phyloP scores from a whole-genome alignment of 53 echinoderm and acorn worm genomes.

The Echinometra lucunter region DNA sequence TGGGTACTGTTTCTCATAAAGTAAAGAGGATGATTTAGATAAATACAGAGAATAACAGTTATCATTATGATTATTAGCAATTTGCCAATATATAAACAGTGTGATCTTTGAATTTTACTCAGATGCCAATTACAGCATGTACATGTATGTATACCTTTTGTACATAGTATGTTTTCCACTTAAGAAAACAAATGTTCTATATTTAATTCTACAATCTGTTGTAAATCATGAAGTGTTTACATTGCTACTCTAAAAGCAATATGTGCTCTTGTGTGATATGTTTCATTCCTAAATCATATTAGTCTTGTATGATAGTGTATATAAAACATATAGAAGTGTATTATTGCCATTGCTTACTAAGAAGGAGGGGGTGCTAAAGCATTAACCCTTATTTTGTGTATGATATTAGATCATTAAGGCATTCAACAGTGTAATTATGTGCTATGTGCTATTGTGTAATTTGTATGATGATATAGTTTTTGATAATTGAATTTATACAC shows the following conservation, averaged over 20 bases:
- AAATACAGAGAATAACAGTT: neutral
- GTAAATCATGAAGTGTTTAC: neutral
- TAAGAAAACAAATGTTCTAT: neutral
- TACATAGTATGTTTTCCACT: neutral
- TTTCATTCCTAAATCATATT: constrained; percentile 53
- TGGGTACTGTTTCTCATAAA: constrained; percentile 21
- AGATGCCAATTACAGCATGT: neutral
- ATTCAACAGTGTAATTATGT: neutral
- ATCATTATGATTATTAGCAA: neutral
- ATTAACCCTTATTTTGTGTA: neutral
- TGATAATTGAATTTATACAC: constrained; percentile 32
- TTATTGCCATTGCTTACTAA: neutral
- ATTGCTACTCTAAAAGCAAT: neutral
- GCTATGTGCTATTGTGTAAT: constrained; percentile 2
- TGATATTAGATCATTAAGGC: constrained; percentile 34
- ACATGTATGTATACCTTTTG: neutral
- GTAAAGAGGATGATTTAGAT: neutral
- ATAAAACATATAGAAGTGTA: constrained; percentile 36
- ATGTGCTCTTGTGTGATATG: constrained; percentile 53
- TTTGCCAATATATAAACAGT: neutral
- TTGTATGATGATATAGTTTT: constrained; percentile 23
- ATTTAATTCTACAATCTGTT: neutral
- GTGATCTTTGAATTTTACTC: neutral
- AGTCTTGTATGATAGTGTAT: constrained; percentile 56
- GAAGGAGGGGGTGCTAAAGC: neutral